Evolutionary conservation across 2,888 invertebrate genomes (phyloP).

Genomic region (Andricus quercusramuli): DNA sequence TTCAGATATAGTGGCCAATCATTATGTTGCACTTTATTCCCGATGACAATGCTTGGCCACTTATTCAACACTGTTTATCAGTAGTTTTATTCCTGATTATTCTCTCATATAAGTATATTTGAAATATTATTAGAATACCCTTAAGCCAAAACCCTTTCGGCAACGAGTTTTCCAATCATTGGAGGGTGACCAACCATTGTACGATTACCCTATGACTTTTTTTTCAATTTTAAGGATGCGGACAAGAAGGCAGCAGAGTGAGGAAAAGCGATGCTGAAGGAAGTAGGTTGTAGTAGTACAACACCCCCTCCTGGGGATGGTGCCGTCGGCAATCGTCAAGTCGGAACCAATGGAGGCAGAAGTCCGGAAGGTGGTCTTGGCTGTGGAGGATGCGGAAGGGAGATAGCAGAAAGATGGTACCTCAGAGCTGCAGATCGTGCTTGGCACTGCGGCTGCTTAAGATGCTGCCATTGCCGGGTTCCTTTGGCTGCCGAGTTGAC

Average conservation of each 20-base stretch:
- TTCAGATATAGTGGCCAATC: too few species aligned
- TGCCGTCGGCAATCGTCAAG: constrained; percentile 77
- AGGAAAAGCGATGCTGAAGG: constrained; percentile 83
- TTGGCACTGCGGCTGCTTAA: constrained; percentile 93
- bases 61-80: too few species aligned
- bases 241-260: constrained; percentile 43
- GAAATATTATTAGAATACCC: too few species aligned
- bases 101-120: too few species aligned
- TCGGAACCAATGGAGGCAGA: constrained; percentile 67
- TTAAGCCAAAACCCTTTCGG: too few species aligned
- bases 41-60: too few species aligned
- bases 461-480: constrained; percentile 91
- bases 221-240: constrained; percentile 57
- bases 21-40: too few species aligned
- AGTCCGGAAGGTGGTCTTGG: constrained; percentile 69
- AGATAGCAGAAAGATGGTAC: constrained; percentile 85
- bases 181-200: too few species aligned
- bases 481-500: constrained; percentile 92
- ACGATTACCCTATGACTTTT: too few species aligned
- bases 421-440: constrained; percentile 92
- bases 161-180: too few species aligned
- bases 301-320: constrained; percentile 80
- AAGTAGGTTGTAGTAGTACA: constrained; percentile 79
- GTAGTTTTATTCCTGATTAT: too few species aligned
- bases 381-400: constrained; percentile 83